Conservation (phyloP, 1,140 invertebrate species). For the Arctopsyche grandis region DNA sequence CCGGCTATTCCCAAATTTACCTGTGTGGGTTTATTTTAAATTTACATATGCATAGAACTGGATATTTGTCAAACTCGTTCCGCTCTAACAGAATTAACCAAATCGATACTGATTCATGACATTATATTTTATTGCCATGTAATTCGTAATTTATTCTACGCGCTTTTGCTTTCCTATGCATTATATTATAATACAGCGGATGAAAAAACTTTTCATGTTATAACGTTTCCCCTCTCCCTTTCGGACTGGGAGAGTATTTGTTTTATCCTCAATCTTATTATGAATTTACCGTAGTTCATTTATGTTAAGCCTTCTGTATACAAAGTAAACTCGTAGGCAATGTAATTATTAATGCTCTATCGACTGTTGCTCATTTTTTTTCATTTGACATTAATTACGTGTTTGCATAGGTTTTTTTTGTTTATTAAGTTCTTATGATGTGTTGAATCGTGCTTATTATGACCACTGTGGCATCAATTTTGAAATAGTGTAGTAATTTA, state of each 20-base stretch:
- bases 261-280: background rate
- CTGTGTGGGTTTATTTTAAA: too few species aligned
- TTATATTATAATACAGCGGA: background rate
- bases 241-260: background rate
- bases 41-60: too few species aligned
- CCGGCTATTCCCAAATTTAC: too few species aligned
- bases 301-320: background rate
- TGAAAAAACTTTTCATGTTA: constrained; percentile 7
- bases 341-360: too few species aligned
- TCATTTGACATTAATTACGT: too few species aligned
- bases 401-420: too few species aligned
- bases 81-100: background rate
- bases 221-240: background rate
- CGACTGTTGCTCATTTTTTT: too few species aligned
- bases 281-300: background rate
- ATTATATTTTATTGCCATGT: constrained; percentile 48
- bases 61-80: background rate
- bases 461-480: too few species aligned
- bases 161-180: constrained; percentile 34
- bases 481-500: too few species aligned
- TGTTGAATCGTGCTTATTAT: too few species aligned
- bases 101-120: background rate
- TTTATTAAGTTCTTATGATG: too few species aligned
- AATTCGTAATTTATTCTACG: constrained; percentile 48
- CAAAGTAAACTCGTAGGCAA: too few species aligned